These are phyloP conservation scores for Ictalurus furcatus DNA, from an alignment of 2,113 vertebrate species.

Conservation along the genomic window DNA sequence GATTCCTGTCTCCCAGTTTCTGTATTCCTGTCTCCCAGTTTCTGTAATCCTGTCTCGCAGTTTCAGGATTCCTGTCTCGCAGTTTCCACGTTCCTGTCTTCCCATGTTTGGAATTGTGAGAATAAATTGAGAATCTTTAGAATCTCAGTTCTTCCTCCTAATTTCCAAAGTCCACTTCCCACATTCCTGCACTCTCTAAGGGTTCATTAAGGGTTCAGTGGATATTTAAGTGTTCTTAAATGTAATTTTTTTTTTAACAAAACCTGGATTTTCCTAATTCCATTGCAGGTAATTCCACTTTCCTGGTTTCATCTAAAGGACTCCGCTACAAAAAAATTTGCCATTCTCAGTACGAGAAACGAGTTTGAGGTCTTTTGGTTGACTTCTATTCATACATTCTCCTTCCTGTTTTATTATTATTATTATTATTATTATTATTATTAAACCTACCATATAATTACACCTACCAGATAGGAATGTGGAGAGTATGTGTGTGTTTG, in stretches of 20 bases:
- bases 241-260: too few species aligned
- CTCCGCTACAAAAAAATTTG: too few species aligned
- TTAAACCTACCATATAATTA: background rate
- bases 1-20: too few species aligned
- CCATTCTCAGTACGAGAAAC: too few species aligned
- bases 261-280: background rate
- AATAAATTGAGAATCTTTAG: background rate
- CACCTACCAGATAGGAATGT: background rate
- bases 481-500: background rate
- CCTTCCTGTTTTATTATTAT: background rate
- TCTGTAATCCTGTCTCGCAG: too few species aligned
- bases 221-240: background rate
- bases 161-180: background rate
- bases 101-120: background rate
- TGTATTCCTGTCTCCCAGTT: too few species aligned
- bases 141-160: background rate
- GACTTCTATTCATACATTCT: background rate
- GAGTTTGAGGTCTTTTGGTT: background rate
- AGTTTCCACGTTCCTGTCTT: too few species aligned
- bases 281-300: background rate
- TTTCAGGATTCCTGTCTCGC: too few species aligned
- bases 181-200: background rate
- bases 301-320: background rate
- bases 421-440: background rate
- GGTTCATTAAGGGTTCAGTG: background rate